Conservation (phyloP, 2,797 vertebrate species). For the Nyctalus aviator region DNA sequence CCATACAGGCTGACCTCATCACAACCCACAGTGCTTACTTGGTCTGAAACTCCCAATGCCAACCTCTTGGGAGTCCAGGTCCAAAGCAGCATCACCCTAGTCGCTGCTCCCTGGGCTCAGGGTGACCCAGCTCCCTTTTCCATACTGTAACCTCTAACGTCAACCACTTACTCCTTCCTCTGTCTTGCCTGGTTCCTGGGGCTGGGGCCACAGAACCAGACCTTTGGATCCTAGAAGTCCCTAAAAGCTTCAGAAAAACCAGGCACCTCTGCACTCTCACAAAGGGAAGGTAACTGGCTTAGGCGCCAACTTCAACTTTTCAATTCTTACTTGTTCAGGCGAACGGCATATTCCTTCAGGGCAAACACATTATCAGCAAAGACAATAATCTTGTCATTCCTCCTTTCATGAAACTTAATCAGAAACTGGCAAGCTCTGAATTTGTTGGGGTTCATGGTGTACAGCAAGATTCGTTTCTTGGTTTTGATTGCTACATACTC, state of each 20-base stretch:
- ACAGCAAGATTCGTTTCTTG: constrained; percentile 97
- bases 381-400: constrained; percentile 99
- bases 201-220: neutral
- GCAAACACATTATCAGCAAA: constrained; percentile 99
- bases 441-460: constrained; percentile 99
- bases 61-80: neutral
- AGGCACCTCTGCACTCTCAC: neutral
- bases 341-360: constrained; percentile 97
- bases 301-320: neutral
- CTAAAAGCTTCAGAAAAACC: neutral
- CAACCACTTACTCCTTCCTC: neutral
- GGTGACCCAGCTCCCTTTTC: neutral
- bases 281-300: neutral
- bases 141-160: neutral
- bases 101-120: neutral
- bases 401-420: constrained; percentile 97
- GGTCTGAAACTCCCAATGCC: neutral
- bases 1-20: neutral
- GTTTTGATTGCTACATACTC: constrained; percentile 99
- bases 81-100: neutral
- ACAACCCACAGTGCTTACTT: neutral
- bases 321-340: constrained; percentile 94
- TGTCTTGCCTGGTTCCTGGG: neutral
- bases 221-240: neutral
- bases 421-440: constrained; percentile 99